Conservation (phyloP, 1,140 invertebrate species). For the Lasaia peninsularis region DNA sequence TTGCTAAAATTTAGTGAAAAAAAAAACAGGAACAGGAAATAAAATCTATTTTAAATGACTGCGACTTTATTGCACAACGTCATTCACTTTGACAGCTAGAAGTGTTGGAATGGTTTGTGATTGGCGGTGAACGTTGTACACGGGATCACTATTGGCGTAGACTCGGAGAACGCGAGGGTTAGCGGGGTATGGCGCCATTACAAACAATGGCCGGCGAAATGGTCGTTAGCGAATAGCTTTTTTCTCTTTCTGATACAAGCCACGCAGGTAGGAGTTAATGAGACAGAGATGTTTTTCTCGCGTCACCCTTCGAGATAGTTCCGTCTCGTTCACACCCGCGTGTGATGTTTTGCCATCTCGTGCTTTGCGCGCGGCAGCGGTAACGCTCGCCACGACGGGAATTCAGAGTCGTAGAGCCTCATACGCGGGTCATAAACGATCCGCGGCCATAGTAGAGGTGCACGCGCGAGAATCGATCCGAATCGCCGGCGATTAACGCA, state of each 20-base stretch:
- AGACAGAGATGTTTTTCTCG: slow-evolving; percentile 67
- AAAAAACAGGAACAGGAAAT: not conserved
- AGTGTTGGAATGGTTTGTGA: slow-evolving; percentile 76
- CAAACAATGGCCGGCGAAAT: slow-evolving; percentile 68
- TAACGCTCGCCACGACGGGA: slow-evolving; percentile 72
- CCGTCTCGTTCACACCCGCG: slow-evolving; percentile 55
- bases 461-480: slow-evolving; percentile 75
- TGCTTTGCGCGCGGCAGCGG: slow-evolving; percentile 65
- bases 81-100: slow-evolving; percentile 73
- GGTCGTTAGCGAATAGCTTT: slow-evolving; percentile 73
- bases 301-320: slow-evolving; percentile 31
- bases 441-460: slow-evolving; percentile 76
- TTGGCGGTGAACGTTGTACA: slow-evolving; percentile 75
- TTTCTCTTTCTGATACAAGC: slow-evolving; percentile 75
- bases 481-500: slow-evolving; percentile 73
- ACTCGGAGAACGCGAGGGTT: slow-evolving; percentile 55
- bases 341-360: slow-evolving; percentile 53
- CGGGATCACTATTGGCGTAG: slow-evolving; percentile 73
- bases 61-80: slow-evolving; percentile 52
- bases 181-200: slow-evolving; percentile 66
- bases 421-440: slow-evolving; percentile 77
- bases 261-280: slow-evolving; percentile 71
- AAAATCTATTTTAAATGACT: slow-evolving; percentile 30
- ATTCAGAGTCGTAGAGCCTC: slow-evolving; percentile 75
- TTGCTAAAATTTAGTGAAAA: too few relatives aligned